Evolutionary conservation across 2,888 invertebrate genomes (phyloP).

Genomic region (Exephanes ischioxanthus): DNA sequence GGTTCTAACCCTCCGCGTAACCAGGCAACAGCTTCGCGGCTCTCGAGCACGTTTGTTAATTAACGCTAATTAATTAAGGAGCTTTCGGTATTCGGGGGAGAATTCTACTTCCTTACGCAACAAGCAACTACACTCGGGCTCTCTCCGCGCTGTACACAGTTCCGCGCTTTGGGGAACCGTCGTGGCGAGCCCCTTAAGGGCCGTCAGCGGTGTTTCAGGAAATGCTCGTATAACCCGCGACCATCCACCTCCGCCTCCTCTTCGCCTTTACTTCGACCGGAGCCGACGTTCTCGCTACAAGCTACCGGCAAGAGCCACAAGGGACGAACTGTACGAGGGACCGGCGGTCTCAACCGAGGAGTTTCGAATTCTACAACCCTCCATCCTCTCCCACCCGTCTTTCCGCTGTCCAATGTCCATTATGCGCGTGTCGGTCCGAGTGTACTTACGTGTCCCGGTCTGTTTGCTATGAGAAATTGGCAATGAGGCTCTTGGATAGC

Average conservation of each 20-base stretch:
- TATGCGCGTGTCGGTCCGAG: not conserved
- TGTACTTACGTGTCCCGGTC: not conserved
- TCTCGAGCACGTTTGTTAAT: slow-evolving; percentile 82
- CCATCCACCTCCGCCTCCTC: slow-evolving; percentile 42
- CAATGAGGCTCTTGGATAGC: slow-evolving; percentile 21
- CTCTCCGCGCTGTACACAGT: slow-evolving; percentile 6
- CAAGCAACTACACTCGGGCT: slow-evolving; percentile 18
- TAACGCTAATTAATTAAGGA: slow-evolving; percentile 83
- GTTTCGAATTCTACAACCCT: slow-evolving; percentile 24
- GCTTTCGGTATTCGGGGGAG: slow-evolving; percentile 71
- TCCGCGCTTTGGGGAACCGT: slow-evolving; percentile 2
- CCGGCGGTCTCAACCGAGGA: slow-evolving; percentile 1
- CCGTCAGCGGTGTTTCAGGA: slow-evolving; percentile 54
- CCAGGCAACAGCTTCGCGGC: slow-evolving; percentile 63
- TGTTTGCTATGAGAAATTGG: slow-evolving; percentile 30
- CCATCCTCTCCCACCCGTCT: not conserved
- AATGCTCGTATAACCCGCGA: slow-evolving; percentile 52
- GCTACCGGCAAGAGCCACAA: slow-evolving; percentile 27
- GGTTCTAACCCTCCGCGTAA: slow-evolving; percentile 21
- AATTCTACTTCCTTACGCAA: slow-evolving; percentile 69
- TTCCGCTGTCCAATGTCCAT: slow-evolving; percentile 16
- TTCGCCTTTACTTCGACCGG: slow-evolving; percentile 30
- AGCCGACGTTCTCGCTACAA: slow-evolving; percentile 37
- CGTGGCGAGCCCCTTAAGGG: slow-evolving; percentile 57
- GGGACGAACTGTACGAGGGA: not conserved